Evolutionary conservation across 2,113 vertebrate species (phyloP).

Genomic region (Ariopsis seemanni): DNA sequence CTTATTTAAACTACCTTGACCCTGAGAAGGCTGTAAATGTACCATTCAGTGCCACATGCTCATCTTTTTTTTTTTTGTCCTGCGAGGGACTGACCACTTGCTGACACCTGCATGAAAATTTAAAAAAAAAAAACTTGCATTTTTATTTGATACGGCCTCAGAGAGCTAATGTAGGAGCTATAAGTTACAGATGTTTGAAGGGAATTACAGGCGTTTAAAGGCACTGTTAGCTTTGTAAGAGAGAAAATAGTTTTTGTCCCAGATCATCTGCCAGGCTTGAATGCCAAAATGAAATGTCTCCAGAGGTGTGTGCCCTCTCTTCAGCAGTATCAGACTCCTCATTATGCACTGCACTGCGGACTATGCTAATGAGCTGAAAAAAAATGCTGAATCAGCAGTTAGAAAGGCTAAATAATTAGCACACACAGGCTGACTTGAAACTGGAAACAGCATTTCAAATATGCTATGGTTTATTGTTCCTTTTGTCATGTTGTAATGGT

Average conservation of each 20-base stretch:
- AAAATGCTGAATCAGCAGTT: slow-evolving; percentile 60
- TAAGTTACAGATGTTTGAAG: not conserved
- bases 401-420: slow-evolving; percentile 61
- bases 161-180: not conserved
- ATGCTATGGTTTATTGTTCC: not conserved
- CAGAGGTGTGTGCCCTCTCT: slow-evolving; percentile 46
- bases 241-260: not conserved
- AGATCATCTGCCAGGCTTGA: not conserved
- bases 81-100: not conserved
- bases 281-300: slow-evolving; percentile 21
- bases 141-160: not conserved
- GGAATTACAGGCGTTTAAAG: not conserved
- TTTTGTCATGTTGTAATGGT: slow-evolving; percentile 11
- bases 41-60: not conserved
- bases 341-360: slow-evolving; percentile 57
- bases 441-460: slow-evolving; percentile 23
- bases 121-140: not conserved
- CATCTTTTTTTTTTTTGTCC: not conserved
- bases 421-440: slow-evolving; percentile 38
- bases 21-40: not conserved
- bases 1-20: not conserved
- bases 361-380: slow-evolving; percentile 52
- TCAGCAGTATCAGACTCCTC: slow-evolving; percentile 40
- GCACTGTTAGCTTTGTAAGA: not conserved
- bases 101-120: not conserved